Percentiles rank a stretch among this genome's conserved stretches.
phyloP scores from a whole-genome alignment of 2,888 invertebrate species.

The Melolontha melolontha region DNA sequence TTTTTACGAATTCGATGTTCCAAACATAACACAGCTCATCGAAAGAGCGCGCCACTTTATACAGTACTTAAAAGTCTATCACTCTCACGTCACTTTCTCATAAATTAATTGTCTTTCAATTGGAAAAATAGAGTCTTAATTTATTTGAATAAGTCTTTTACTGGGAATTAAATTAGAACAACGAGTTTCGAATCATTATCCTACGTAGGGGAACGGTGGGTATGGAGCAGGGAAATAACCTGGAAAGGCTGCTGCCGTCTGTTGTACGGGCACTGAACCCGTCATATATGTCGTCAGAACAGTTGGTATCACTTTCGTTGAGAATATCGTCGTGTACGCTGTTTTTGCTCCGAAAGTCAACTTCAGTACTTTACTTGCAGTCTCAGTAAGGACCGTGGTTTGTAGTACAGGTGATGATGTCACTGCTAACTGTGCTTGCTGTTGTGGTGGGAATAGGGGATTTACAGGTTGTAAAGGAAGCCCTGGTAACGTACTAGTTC shows the following conservation, averaged over 20 bases:
- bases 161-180: not conserved
- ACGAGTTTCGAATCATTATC: slow-evolving; percentile 65
- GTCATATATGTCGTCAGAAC: slow-evolving; percentile 87
- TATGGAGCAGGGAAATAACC: slow-evolving; percentile 84
- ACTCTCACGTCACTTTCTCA: too few species aligned
- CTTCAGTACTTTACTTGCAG: slow-evolving; percentile 85
- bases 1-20: too few species aligned
- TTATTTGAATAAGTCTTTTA: slow-evolving; percentile 26
- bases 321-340: slow-evolving; percentile 86
- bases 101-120: too few species aligned
- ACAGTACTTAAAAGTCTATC: too few species aligned
- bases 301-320: slow-evolving; percentile 86
- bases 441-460: slow-evolving; percentile 70
- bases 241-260: slow-evolving; percentile 75
- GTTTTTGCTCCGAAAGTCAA: slow-evolving; percentile 93
- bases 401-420: slow-evolving; percentile 85
- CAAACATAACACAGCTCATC: too few species aligned
- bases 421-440: slow-evolving; percentile 78
- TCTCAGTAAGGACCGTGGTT: slow-evolving; percentile 82
- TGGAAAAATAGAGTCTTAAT: slow-evolving; percentile 3
- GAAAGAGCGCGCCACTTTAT: too few species aligned
- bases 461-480: slow-evolving; percentile 63
- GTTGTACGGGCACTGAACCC: slow-evolving; percentile 80
- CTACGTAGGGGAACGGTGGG: slow-evolving; percentile 81
- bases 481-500: slow-evolving; percentile 77